A percentile compares a stretch with the other conserved stretches of the same genome.
Evolutionary conservation across 2,797 vertebrate genomes (phyloP).

Genomic region (Psittacula derbiana): DNA sequence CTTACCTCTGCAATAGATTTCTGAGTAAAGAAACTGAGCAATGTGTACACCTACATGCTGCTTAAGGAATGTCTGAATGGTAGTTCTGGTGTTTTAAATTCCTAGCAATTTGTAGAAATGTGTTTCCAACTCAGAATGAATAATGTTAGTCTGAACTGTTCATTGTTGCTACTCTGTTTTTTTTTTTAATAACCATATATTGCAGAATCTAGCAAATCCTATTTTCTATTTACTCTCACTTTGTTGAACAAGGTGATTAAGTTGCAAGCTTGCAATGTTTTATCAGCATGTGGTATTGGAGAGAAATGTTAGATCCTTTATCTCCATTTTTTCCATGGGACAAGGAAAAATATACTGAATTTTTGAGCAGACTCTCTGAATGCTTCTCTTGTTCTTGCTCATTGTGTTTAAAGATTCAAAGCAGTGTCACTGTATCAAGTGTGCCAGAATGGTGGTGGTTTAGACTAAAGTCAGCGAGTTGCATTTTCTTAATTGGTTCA

Average conservation of each 20-base stretch:
- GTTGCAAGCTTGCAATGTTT: neutral
- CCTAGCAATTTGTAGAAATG: neutral
- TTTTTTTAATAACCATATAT: neutral
- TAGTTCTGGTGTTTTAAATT: neutral
- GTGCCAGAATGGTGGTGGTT: neutral
- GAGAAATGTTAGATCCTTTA: neutral
- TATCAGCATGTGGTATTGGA: too few relatives aligned
- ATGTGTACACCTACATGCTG: neutral
- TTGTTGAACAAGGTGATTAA: neutral
- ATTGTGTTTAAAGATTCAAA: neutral
- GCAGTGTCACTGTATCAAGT: neutral
- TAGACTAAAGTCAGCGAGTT: neutral
- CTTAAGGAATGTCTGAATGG: neutral
- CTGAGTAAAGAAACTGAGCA: neutral
- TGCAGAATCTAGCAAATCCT: neutral
- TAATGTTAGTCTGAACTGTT: neutral
- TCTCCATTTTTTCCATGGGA: fast-evolving
- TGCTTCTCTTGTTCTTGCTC: neutral
- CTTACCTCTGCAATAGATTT: neutral
- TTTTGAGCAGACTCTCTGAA: neutral
- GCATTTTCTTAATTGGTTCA: neutral
- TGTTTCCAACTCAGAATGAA: neutral
- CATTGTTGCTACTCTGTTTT: neutral
- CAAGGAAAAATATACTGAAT: neutral
- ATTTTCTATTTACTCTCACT: neutral